phyloP scores from a whole-genome alignment of 2,797 vertebrate genomes.

The Melanotaenia trifasciata region DNA sequence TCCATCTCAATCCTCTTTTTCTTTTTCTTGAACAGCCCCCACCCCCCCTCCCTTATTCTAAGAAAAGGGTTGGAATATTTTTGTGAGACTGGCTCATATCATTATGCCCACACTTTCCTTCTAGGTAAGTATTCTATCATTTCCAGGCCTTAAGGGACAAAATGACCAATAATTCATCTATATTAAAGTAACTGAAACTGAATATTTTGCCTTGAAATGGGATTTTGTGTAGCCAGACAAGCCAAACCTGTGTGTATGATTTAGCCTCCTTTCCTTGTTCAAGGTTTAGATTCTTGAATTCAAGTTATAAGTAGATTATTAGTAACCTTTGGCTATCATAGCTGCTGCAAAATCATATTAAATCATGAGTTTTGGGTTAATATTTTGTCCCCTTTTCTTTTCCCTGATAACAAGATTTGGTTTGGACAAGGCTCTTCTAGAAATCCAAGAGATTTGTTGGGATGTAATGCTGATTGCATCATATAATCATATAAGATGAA shows the following conservation, averaged over 20 bases:
- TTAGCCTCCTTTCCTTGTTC: no score
- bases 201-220: neutral
- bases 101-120: constrained; percentile 36
- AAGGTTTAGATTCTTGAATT: neutral
- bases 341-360: neutral
- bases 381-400: neutral
- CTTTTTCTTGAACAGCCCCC: neutral
- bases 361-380: constrained; percentile 6
- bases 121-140: constrained; percentile 35
- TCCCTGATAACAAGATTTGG: neutral
- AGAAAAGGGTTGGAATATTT: constrained; percentile 38
- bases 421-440: constrained; percentile 4
- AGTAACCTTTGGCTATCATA: neutral
- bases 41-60: no score
- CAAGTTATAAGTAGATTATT: neutral
- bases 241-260: neutral
- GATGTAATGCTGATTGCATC: constrained; percentile 3
- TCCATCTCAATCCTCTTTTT: constrained; percentile 35
- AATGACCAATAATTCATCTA: constrained; percentile 47
- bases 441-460: neutral
- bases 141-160: constrained; percentile 25
- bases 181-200: constrained; percentile 33
- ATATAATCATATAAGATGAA: neutral
- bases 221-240: neutral
- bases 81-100: constrained; percentile 45